Percentiles rank a stretch among this genome's conserved stretches.
Evolutionary conservation across 2,113 vertebrate species (phyloP).

Genomic region (Cichladusa arquata): DNA sequence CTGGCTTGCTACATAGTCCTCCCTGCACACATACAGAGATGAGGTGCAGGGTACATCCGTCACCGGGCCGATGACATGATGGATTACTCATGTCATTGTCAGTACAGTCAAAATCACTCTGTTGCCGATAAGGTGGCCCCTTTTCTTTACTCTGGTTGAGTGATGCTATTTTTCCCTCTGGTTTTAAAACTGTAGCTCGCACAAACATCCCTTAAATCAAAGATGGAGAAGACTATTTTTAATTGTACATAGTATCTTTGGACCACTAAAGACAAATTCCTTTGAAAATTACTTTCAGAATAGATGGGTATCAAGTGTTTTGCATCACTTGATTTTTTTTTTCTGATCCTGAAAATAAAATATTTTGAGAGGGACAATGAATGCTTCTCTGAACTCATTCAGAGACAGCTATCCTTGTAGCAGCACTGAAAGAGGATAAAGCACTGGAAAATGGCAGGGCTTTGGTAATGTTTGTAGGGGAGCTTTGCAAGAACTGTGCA

Average conservation of each 20-base stretch:
- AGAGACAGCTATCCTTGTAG: background rate
- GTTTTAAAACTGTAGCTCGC: constrained; percentile 25
- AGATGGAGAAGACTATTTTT: background rate
- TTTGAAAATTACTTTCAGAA: background rate
- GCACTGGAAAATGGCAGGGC: background rate
- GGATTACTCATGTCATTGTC: constrained; percentile 84
- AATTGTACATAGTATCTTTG: background rate
- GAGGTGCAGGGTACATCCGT: constrained; percentile 73
- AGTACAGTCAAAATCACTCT: constrained; percentile 79
- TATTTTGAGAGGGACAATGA: background rate
- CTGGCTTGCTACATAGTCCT: constrained; percentile 71
- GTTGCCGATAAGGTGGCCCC: constrained; percentile 76
- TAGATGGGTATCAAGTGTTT: background rate
- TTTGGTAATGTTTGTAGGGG: background rate
- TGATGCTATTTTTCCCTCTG: constrained; percentile 57
- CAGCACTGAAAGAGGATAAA: background rate
- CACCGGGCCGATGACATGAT: constrained; percentile 81
- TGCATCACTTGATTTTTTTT: background rate
- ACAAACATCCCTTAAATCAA: constrained; percentile 14
- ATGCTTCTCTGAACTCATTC: background rate
- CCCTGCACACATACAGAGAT: constrained; percentile 72
- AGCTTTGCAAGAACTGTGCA: background rate
- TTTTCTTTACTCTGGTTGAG: constrained; percentile 69
- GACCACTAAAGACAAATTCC: background rate
- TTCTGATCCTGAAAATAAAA: background rate